Percentiles rank a stretch among this genome's conserved stretches.
Conservation (phyloP, 1,140 invertebrate species). For the Drosophila sucinea region DNA sequence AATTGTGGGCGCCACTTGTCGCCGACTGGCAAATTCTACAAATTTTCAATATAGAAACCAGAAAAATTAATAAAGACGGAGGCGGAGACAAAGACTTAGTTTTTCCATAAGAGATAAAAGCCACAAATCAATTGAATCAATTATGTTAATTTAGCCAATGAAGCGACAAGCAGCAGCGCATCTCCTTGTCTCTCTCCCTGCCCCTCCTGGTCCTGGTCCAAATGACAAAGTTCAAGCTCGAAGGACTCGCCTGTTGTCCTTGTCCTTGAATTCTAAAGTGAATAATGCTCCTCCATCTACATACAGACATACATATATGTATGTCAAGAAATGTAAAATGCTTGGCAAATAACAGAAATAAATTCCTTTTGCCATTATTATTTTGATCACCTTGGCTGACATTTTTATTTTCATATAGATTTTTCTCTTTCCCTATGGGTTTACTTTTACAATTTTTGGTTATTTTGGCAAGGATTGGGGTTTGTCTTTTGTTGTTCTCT, state of each 20-base stretch:
- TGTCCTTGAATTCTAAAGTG: constrained; percentile 54
- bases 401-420: constrained; percentile 25
- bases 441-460: constrained; percentile 22
- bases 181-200: not conserved
- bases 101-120: constrained; percentile 36
- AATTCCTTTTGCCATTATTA: constrained; percentile 16
- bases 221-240: constrained; percentile 54
- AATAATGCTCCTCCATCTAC: constrained; percentile 28
- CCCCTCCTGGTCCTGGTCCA: constrained; percentile 8
- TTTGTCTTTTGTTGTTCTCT: constrained; percentile 30
- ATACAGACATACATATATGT: not conserved
- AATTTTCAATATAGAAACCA: constrained; percentile 31
- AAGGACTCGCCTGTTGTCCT: constrained; percentile 42
- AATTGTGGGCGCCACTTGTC: constrained; percentile 51
- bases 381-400: constrained; percentile 36
- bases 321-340: constrained; percentile 4
- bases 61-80: not conserved
- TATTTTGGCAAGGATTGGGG: constrained; percentile 40
- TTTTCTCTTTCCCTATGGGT: constrained; percentile 13
- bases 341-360: constrained; percentile 11
- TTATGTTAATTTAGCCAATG: constrained; percentile 64
- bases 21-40: constrained; percentile 11
- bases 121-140: constrained; percentile 66
- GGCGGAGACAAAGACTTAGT: constrained; percentile 3
- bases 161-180: constrained; percentile 42